These are phyloP conservation scores for Sebastes aleutianus DNA, from an alignment of 2,797 vertebrate genomes.

Conservation along the genomic window DNA sequence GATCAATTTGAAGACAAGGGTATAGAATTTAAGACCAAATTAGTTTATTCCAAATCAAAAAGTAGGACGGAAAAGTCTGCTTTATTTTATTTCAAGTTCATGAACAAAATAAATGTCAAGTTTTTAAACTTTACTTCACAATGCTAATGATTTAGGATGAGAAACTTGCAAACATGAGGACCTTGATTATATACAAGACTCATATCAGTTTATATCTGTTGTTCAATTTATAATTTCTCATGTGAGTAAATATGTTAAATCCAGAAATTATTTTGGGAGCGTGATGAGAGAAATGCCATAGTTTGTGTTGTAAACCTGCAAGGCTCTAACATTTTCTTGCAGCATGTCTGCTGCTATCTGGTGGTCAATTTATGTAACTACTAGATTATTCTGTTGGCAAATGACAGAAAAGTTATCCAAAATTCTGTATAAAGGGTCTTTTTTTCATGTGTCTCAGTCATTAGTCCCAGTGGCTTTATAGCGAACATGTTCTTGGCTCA, in stretches of 20 bases:
- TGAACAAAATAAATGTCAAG: neutral
- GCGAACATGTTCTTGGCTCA: neutral
- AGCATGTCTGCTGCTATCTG: slow-evolving; percentile 23
- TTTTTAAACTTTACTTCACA: neutral
- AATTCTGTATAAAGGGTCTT: too few relatives aligned
- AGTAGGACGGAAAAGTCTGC: neutral
- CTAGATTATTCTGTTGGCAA: neutral
- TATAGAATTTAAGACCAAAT: neutral
- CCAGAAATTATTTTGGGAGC: neutral
- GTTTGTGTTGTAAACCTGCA: neutral
- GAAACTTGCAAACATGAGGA: neutral
- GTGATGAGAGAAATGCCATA: neutral
- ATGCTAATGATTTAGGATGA: neutral
- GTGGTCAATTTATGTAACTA: slow-evolving; percentile 10
- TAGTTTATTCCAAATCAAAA: neutral
- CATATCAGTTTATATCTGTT: too few relatives aligned
- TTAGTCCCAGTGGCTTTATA: neutral
- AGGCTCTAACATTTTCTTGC: neutral
- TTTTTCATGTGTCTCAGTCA: neutral
- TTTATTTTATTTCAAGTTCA: neutral
- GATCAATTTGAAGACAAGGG: neutral
- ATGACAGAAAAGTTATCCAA: neutral
- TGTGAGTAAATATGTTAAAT: neutral
- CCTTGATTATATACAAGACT: neutral
- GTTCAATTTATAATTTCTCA: neutral